These are phyloP conservation scores for Thripadectes ignobilis DNA, from an alignment of 2,797 vertebrate genomes.

Conservation along the genomic window DNA sequence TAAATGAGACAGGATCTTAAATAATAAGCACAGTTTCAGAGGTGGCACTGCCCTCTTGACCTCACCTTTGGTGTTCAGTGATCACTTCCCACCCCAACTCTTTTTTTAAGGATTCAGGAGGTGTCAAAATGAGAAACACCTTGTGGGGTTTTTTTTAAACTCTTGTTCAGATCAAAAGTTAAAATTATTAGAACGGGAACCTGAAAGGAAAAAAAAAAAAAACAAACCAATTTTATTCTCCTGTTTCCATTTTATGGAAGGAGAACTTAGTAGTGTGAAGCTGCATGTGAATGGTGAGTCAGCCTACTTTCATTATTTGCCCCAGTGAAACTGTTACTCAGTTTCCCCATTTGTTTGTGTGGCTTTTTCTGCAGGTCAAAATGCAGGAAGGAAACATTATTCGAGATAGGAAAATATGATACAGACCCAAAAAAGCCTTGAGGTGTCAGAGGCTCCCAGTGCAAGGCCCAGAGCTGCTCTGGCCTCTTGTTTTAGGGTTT, in stretches of 20 bases:
- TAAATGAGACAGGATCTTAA: neutral
- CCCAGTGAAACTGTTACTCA: conserved; percentile 47
- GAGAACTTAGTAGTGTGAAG: neutral
- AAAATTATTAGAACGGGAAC: neutral
- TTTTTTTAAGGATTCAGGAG: neutral
- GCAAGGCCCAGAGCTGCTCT: neutral
- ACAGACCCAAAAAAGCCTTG: neutral
- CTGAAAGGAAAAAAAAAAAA: neutral
- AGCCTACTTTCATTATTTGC: conserved; percentile 1
- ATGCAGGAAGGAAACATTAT: conserved; percentile 2
- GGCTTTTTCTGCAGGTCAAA: conserved; percentile 9
- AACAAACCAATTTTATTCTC: neutral
- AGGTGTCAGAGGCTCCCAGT: neutral
- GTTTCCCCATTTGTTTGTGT: conserved; percentile 53
- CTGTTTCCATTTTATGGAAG: conserved; percentile 19
- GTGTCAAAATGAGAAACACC: neutral
- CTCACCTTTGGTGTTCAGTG: neutral
- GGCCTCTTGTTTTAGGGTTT: neutral
- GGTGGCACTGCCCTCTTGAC: neutral
- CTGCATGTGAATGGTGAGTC: neutral
- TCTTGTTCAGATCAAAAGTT: neutral
- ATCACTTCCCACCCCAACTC: neutral
- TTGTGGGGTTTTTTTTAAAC: neutral
- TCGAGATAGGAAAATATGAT: conserved; percentile 53
- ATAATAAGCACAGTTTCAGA: neutral